phyloP scores from a whole-genome alignment of 2,797 vertebrate genomes.

The Rachycentron canadum region DNA sequence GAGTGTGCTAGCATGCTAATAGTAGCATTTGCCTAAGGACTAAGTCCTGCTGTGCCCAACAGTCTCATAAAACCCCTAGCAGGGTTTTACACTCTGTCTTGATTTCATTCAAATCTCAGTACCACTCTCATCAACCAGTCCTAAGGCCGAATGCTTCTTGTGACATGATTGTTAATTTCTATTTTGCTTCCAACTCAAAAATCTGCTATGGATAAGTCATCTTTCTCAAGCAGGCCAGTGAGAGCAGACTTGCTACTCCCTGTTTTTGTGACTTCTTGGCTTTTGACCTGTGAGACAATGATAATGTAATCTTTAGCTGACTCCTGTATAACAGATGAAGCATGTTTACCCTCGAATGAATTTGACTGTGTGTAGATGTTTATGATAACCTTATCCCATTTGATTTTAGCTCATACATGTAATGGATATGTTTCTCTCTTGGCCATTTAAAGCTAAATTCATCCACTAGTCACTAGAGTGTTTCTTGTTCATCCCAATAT shows the following conservation, averaged over 20 bases:
- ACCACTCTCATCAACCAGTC: background rate
- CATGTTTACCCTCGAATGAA: background rate
- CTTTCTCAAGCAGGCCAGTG: conserved; percentile 6
- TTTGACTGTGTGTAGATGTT: background rate
- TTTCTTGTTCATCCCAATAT: background rate
- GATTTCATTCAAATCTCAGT: conserved; percentile 16
- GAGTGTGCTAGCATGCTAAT: background rate
- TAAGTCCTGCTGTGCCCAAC: background rate
- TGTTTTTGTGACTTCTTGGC: conserved; percentile 59
- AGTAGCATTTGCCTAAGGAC: background rate
- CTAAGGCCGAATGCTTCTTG: background rate
- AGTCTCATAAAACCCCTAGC: background rate
- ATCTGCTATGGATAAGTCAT: conserved; percentile 10
- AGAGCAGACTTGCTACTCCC: conserved; percentile 10
- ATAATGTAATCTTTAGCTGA: conserved; percentile 25
- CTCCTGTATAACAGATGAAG: conserved; percentile 23
- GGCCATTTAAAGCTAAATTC: background rate
- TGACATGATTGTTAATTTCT: conserved; percentile 10
- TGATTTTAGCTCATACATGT: background rate
- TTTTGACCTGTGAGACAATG: conserved; percentile 66
- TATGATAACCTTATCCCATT: background rate
- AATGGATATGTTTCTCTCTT: background rate
- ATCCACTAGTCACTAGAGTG: conserved; percentile 6
- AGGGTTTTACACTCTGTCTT: background rate
- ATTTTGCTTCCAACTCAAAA: conserved; percentile 21